These are phyloP conservation scores for Arothron firmamentum DNA, from an alignment of 2,113 vertebrate species.

Conservation along the genomic window DNA sequence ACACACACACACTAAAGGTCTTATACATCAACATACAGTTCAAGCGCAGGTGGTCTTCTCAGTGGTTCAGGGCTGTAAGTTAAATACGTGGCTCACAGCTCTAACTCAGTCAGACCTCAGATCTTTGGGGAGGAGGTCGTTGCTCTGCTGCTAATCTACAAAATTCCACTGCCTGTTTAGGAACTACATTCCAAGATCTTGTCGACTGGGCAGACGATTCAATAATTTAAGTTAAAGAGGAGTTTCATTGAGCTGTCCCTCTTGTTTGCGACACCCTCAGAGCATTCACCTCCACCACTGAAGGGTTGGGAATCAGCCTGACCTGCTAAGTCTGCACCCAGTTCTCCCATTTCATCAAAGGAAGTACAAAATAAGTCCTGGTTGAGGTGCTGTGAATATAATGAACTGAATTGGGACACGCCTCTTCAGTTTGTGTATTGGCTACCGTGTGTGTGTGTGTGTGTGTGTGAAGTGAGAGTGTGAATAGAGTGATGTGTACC, in stretches of 20 bases:
- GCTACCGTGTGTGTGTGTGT: too few relatives aligned
- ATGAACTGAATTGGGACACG: too few relatives aligned
- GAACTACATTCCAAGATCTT: constrained; percentile 44
- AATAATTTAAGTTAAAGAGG: constrained; percentile 35
- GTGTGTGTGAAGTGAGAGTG: too few relatives aligned
- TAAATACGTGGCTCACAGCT: constrained; percentile 36
- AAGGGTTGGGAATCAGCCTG: too few relatives aligned
- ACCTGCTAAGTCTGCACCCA: too few relatives aligned
- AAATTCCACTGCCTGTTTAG: constrained; percentile 47
- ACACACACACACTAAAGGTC: not conserved
- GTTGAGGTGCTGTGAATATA: too few relatives aligned
- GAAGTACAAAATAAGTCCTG: too few relatives aligned
- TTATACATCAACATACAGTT: not conserved
- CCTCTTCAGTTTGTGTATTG: not conserved
- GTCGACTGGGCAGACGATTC: constrained; percentile 36
- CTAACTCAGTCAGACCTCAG: constrained; percentile 35
- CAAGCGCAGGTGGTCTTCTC: not conserved
- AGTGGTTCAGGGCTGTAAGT: not conserved
- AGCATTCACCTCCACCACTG: too few relatives aligned
- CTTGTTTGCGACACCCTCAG: too few relatives aligned
- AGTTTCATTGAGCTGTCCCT: not conserved
- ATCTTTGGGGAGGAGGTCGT: constrained; percentile 6
- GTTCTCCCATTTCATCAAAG: too few relatives aligned
- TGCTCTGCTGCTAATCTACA: constrained; percentile 35
- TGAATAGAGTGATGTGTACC: constrained; percentile 19